Base-by-base conservation (phyloP, 2,888 invertebrate species). In the Hirtodrosophila trivittata region DNA sequence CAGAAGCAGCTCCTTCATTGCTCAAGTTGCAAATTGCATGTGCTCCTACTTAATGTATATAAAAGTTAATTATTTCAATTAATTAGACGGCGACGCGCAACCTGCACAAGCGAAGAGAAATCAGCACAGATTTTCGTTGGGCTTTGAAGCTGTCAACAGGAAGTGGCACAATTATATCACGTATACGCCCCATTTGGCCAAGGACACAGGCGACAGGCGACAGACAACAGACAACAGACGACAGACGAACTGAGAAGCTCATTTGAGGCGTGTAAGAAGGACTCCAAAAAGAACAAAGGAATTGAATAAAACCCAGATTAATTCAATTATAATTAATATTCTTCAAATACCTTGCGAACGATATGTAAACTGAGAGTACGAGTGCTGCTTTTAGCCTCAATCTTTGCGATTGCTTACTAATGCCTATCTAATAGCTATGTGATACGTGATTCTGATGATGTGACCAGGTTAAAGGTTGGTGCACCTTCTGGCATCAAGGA, bases 21-120 rank as follows among this genome's bases (percentile, higher is more conserved):
- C 21, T n/a, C n/a, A 39, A 21, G 1, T 3, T 9, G 21, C 39
- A 39, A 39, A 39, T 21, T 39, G 4, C 12, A 35, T 35, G 14
- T 35, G 35, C 35, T 35, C 4, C 12, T 7, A 13, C 6, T 12
- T 35, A 12, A 35, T 50, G 30, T 16, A 46, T 38, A 38, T 18
- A 25, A 32, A 42, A 47, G 51, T 64, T 49, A 49, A 64, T 64
- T 64, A 52, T 42, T 64, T 52, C 18, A 26, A 59, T 58, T 59
- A 59, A 59, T 64, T 52, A 52, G 52, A 32, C 14, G 38, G 37
- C 38, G 16, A 39, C 18, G 50, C 58, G 39, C 9, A 28, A 45
- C 25, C n/a, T 32, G 43, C 30, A 42, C 21, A 26, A 26, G 18
- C 28, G 16, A 14, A 18, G 14, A 32, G 7, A 9, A 12, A 14